Evolutionary conservation across 2,888 invertebrate species (phyloP).

Genomic region (Lasioglossum lativentre): DNA sequence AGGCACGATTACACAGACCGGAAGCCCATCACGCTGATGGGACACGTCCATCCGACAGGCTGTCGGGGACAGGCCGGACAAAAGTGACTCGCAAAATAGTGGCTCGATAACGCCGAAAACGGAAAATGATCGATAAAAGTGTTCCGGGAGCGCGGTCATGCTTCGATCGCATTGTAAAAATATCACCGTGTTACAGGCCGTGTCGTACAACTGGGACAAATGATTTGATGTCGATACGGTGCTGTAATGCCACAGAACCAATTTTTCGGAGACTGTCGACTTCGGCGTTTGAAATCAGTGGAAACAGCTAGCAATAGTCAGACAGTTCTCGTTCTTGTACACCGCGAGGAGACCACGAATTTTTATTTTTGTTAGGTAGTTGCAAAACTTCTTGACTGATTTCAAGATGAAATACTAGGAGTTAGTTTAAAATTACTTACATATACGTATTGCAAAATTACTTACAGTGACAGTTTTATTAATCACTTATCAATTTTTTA

Average conservation of each 20-base stretch:
- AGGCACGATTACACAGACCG: not conserved
- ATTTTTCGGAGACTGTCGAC: too few relatives aligned
- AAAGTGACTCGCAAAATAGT: constrained; percentile 3
- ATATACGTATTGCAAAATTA: too few relatives aligned
- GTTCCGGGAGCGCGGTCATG: not conserved
- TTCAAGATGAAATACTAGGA: too few relatives aligned
- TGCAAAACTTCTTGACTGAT: too few relatives aligned
- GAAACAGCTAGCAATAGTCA: too few relatives aligned
- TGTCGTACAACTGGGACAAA: not conserved
- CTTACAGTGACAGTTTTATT: too few relatives aligned
- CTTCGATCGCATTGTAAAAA: not conserved
- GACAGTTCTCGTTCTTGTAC: too few relatives aligned
- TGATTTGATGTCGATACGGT: not conserved
- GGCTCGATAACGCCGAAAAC: not conserved
- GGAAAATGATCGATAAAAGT: constrained; percentile 6
- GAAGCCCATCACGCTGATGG: not conserved
- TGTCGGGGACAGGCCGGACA: not conserved
- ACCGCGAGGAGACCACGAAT: too few relatives aligned
- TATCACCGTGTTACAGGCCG: not conserved
- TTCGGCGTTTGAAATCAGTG: too few relatives aligned
- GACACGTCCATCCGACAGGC: not conserved
- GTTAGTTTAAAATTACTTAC: too few relatives aligned
- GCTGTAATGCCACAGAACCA: not conserved
- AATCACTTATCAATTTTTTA: too few relatives aligned
- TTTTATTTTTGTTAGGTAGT: too few relatives aligned